These are phyloP conservation scores for Cephus pygmeus DNA, from an alignment of 2,888 invertebrate genomes.

Conservation along the genomic window DNA sequence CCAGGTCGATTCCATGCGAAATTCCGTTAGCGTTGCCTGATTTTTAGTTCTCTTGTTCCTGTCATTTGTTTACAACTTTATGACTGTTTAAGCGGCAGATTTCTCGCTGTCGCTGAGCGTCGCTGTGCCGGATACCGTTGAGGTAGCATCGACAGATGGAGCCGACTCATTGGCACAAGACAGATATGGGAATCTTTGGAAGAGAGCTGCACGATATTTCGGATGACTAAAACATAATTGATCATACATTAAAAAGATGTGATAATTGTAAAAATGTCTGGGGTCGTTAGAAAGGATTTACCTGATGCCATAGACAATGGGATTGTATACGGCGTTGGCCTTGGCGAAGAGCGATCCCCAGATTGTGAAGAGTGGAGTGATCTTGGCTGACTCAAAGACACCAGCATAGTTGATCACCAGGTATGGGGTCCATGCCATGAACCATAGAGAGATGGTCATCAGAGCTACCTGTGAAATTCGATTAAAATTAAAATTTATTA, in stretches of 20 bases:
- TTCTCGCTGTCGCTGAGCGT: constrained; percentile 75
- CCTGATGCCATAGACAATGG: constrained; percentile 92
- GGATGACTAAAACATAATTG: constrained; percentile 72
- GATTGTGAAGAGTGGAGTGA: constrained; percentile 85
- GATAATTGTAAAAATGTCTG: neutral
- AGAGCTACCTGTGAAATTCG: constrained; percentile 75
- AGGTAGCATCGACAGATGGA: constrained; percentile 71
- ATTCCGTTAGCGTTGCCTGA: neutral
- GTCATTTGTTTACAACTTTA: neutral
- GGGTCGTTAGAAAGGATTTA: constrained; percentile 51
- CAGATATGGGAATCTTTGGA: constrained; percentile 82
- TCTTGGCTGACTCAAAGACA: constrained; percentile 78
- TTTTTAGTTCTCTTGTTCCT: neutral
- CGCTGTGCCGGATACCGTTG: constrained; percentile 77
- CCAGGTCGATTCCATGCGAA: neutral
- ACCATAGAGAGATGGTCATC: constrained; percentile 90
- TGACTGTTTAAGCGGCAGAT: constrained; percentile 69
- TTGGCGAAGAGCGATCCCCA: constrained; percentile 94
- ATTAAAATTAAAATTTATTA: neutral
- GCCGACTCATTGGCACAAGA: constrained; percentile 71
- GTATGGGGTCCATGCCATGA: constrained; percentile 94
- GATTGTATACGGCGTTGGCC: constrained; percentile 90
- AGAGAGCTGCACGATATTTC: constrained; percentile 81
- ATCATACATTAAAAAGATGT: neutral
- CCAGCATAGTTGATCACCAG: constrained; percentile 85